Conservation (phyloP, 2,113 vertebrate species). For the Ranitomeya imitator region DNA sequence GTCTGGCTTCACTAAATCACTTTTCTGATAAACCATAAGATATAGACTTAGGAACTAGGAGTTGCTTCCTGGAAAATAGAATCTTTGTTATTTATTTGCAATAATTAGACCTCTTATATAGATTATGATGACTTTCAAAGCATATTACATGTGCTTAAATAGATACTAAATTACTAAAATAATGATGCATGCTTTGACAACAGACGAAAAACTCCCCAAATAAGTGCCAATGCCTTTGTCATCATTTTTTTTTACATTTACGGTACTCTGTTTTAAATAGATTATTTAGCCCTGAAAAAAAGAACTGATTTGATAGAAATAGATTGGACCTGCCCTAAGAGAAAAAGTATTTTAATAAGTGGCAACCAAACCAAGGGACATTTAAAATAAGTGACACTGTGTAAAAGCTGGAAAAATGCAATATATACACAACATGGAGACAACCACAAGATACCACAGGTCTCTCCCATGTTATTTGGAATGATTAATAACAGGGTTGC, state of each 20-base stretch:
- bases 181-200: background rate
- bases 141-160: background rate
- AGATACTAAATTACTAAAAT: constrained; percentile 10
- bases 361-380: background rate
- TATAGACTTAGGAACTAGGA: constrained; percentile 29
- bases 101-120: background rate
- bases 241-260: background rate
- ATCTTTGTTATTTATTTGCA: constrained; percentile 43
- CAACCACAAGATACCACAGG: too few relatives aligned
- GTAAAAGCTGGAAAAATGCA: background rate
- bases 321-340: background rate
- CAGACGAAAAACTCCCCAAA: background rate
- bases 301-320: background rate
- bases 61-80: constrained; percentile 61
- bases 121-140: background rate
- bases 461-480: too few relatives aligned
- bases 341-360: background rate
- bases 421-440: too few relatives aligned
- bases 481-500: too few relatives aligned
- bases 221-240: background rate
- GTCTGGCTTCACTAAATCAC: constrained; percentile 18
- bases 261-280: background rate
- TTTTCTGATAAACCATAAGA: constrained; percentile 20
- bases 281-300: background rate
- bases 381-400: background rate